Percentiles rank a stretch among this genome's conserved stretches.
Evolutionary conservation across 1,140 invertebrate genomes (phyloP).

Genomic region (Drosophila seguyi): DNA sequence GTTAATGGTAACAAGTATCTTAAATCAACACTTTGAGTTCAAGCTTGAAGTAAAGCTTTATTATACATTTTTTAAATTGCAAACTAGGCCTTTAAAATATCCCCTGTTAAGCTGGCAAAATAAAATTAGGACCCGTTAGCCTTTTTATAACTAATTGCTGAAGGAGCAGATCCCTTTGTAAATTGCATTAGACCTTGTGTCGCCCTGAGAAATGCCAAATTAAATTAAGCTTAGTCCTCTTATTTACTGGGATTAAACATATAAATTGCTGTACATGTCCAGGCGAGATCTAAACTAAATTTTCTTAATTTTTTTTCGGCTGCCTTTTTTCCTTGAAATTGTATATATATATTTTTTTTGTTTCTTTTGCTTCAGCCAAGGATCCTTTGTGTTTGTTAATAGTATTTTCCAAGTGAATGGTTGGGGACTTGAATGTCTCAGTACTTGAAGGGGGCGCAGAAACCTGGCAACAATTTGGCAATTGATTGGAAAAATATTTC

Average conservation of each 20-base stretch:
- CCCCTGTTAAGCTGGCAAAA: not conserved
- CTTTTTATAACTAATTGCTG: conserved; percentile 33
- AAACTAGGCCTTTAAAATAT: no score
- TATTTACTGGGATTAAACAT: conserved; percentile 3
- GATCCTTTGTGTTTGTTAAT: conserved; percentile 55
- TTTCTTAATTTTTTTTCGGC: conserved; percentile 23
- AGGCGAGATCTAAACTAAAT: conserved; percentile 40
- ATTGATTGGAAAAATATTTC: conserved; percentile 81
- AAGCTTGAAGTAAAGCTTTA: no score
- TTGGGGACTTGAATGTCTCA: conserved; percentile 6
- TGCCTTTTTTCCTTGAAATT: conserved; percentile 5
- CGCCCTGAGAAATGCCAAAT: conserved; percentile 32
- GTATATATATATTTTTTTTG: conserved; percentile 20
- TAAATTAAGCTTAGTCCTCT: conserved; percentile 26
- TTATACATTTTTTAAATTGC: not conserved
- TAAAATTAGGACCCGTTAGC: conserved; percentile 19
- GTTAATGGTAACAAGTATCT: not conserved
- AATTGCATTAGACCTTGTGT: conserved; percentile 41
- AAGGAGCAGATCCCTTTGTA: conserved; percentile 20
- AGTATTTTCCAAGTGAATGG: conserved; percentile 58
- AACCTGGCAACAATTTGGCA: conserved; percentile 58
- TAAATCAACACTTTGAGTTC: not conserved
- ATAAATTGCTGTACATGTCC: conserved; percentile 30
- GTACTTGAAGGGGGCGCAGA: conserved; percentile 20
- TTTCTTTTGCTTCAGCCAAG: conserved; percentile 6